Evolutionary conservation across 2,797 vertebrate genomes (phyloP).

Genomic region (Oreochromis mossambicus): DNA sequence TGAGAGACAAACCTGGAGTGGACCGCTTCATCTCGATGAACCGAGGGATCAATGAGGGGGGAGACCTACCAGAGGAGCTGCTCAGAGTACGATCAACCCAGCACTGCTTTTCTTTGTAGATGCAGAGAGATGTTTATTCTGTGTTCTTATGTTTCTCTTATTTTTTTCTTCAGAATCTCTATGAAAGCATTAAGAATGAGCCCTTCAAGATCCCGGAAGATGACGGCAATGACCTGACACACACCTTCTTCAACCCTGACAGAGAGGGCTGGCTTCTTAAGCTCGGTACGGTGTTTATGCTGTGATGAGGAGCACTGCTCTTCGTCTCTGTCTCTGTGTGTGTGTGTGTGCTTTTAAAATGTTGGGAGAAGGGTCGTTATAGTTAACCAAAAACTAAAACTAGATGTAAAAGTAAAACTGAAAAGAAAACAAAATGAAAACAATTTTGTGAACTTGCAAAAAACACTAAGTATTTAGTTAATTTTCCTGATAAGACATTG

Average conservation of each 20-base stretch:
- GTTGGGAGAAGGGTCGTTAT: background rate
- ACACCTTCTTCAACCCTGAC: constrained; percentile 96
- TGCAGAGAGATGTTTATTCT: background rate
- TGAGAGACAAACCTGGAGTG: constrained; percentile 90
- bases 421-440: background rate
- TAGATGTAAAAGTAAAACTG: background rate
- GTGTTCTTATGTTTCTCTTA: background rate
- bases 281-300: constrained; percentile 75
- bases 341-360: background rate
- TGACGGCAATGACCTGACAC: constrained; percentile 91
- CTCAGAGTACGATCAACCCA: constrained; percentile 79
- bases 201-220: constrained; percentile 96
- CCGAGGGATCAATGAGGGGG: constrained; percentile 93
- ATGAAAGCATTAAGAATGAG: constrained; percentile 92
- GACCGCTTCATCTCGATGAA: constrained; percentile 97
- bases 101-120: background rate
- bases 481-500: background rate
- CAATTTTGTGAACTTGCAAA: background rate
- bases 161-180: constrained; percentile 79
- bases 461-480: background rate
- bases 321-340: background rate
- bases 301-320: background rate
- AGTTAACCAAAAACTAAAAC: background rate
- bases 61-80: constrained; percentile 93
- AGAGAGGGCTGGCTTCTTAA: constrained; percentile 97